Evolutionary conservation across 2,888 invertebrate genomes (phyloP).

Genomic region (Tortrix viridana): DNA sequence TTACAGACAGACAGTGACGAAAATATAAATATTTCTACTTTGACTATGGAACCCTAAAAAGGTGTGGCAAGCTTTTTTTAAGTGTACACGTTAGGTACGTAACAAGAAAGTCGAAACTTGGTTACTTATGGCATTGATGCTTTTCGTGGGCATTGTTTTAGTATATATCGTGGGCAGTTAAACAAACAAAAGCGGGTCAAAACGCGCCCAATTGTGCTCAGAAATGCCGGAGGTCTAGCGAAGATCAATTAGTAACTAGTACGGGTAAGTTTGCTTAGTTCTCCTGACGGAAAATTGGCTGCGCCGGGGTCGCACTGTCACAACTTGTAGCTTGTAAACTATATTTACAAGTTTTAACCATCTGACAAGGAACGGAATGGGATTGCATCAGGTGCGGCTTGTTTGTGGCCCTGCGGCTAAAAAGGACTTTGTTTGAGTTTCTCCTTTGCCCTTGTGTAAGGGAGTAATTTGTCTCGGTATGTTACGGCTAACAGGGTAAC

Average conservation of each 20-base stretch:
- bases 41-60: too few relatives aligned
- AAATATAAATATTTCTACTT: too few relatives aligned
- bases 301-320: slow-evolving; percentile 26
- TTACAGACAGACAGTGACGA: too few relatives aligned
- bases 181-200: background rate
- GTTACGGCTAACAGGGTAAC: background rate
- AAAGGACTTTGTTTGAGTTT: slow-evolving; percentile 40
- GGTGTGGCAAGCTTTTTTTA: too few relatives aligned
- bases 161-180: too few relatives aligned
- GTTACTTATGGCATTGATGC: too few relatives aligned
- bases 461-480: slow-evolving; percentile 20
- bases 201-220: background rate
- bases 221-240: slow-evolving; percentile 5
- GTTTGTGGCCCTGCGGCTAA: slow-evolving; percentile 33
- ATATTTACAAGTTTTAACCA: slow-evolving; percentile 32
- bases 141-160: too few relatives aligned
- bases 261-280: slow-evolving; percentile 19
- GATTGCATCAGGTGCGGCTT: slow-evolving; percentile 36
- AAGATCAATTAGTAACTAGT: slow-evolving; percentile 56
- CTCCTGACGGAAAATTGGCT: slow-evolving; percentile 28
- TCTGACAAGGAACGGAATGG: slow-evolving; percentile 35
- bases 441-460: slow-evolving; percentile 26
- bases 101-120: too few relatives aligned
- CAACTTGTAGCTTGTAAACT: slow-evolving; percentile 31
- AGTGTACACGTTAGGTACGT: too few relatives aligned